A percentile compares a stretch with the other conserved stretches of the same genome.
Conservation (phyloP, 2,888 invertebrate genomes). For the Carpatolechia fugitivella region DNA sequence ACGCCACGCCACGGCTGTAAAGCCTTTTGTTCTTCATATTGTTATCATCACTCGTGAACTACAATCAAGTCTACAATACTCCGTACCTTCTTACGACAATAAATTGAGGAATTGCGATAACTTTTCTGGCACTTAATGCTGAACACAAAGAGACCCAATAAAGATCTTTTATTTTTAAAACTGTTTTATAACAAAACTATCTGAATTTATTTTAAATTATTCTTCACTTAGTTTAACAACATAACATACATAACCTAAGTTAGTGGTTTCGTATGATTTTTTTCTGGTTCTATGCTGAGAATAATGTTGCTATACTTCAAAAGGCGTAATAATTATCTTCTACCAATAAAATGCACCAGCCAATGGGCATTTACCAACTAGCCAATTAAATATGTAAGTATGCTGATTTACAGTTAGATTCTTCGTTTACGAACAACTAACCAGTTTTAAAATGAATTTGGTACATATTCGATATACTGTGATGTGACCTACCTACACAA, state of each 20-base stretch:
- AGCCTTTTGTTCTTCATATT: not conserved
- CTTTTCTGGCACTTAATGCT: not conserved
- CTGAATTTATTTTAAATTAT: too few species aligned
- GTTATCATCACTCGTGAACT: not conserved
- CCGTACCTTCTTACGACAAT: too few species aligned
- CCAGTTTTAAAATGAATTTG: too few species aligned
- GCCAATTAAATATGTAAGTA: too few species aligned
- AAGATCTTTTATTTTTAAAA: too few species aligned
- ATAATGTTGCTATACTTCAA: slow-evolving; percentile 9
- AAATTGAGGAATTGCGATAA: not conserved
- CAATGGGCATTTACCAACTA: too few species aligned
- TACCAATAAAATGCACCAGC: not conserved
- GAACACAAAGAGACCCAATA: too few species aligned
- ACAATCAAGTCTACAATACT: not conserved
- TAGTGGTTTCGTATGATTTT: not conserved
- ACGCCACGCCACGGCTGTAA: not conserved
- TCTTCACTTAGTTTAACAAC: too few species aligned
- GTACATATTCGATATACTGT: too few species aligned
- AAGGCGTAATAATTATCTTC: not conserved
- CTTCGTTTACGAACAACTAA: not conserved
- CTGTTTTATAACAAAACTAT: too few species aligned
- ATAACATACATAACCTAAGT: slow-evolving; percentile 2
- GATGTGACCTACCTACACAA: too few species aligned
- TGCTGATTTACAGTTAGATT: not conserved
- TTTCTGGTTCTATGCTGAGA: not conserved